Evolutionary conservation across 2,797 vertebrate species (phyloP).

Genomic region (Myioborus miniatus): DNA sequence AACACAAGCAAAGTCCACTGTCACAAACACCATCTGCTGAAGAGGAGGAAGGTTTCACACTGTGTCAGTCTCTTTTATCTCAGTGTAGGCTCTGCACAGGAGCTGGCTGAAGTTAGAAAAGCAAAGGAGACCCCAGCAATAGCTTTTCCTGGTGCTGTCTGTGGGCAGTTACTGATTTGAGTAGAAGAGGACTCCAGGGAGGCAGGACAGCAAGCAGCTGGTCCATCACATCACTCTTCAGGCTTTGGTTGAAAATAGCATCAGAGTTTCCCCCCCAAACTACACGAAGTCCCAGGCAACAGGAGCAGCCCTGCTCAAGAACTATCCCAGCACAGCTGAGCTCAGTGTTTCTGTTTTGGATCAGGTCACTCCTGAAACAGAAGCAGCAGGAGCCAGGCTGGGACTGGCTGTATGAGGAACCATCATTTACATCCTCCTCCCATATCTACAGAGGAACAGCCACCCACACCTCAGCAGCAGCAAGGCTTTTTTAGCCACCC

Average conservation of each 20-base stretch:
- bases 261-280: background rate
- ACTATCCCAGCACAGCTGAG: background rate
- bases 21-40: constrained; percentile 67
- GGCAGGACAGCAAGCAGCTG: background rate
- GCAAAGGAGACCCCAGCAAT: constrained; percentile 24
- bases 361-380: background rate
- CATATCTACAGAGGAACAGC: background rate
- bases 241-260: background rate
- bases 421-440: background rate
- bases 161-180: background rate
- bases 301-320: background rate
- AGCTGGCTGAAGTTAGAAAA: constrained; percentile 38
- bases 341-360: background rate
- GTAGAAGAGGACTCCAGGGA: background rate
- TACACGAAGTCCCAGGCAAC: background rate
- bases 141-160: background rate
- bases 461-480: background rate
- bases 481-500: background rate
- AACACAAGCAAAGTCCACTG: constrained; percentile 43
- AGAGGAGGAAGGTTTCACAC: constrained; percentile 60
- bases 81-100: constrained; percentile 35
- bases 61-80: constrained; percentile 55
- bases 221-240: background rate
- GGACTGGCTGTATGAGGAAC: background rate
- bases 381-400: background rate